Percentiles rank a stretch among this genome's conserved stretches.
These are phyloP conservation scores for Macaria liturata DNA, from an alignment of 2,888 invertebrate genomes.

Conservation along the genomic window DNA sequence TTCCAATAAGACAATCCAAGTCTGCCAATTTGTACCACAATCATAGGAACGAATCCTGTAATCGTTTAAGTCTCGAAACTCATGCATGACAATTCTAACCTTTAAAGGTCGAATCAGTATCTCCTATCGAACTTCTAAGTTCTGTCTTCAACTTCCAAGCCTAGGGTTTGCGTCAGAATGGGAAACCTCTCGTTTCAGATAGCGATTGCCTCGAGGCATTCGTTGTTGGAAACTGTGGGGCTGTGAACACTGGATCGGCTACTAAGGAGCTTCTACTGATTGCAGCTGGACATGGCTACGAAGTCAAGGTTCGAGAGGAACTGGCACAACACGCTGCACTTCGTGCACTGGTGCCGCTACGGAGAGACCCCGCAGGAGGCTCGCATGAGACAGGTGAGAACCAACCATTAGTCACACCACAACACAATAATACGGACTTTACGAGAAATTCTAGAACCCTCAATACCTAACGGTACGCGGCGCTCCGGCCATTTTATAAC, in stretches of 20 bases:
- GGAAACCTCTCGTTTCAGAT: constrained; percentile 83
- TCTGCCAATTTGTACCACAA: constrained; percentile 16
- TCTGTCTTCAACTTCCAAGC: constrained; percentile 47
- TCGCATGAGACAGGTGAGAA: constrained; percentile 86
- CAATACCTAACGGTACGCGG: constrained; percentile 39
- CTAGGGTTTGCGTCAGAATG: constrained; percentile 77
- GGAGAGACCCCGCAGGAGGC: constrained; percentile 87
- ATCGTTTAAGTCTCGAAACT: constrained; percentile 16
- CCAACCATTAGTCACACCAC: constrained; percentile 20
- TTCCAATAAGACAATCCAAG: constrained; percentile 22
- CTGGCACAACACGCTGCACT: constrained; percentile 87
- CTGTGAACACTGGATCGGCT: constrained; percentile 69
- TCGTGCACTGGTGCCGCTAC: constrained; percentile 88
- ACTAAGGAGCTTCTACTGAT: constrained; percentile 82
- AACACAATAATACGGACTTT: constrained; percentile 16
- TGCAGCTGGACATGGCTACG: constrained; percentile 83
- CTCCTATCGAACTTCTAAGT: constrained; percentile 51
- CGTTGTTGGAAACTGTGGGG: constrained; percentile 69
- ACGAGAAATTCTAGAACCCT: constrained; percentile 43
- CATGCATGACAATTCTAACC: constrained; percentile 58
- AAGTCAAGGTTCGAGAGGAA: constrained; percentile 84
- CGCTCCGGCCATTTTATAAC: constrained; percentile 27
- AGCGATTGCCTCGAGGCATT: constrained; percentile 76
- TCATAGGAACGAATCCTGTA: constrained; percentile 9
- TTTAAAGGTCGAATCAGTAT: constrained; percentile 50